Evolutionary conservation across 2,888 invertebrate species (phyloP), one percentile per base, ranked within the genome.

Genomic region (Liposcelis brunnea): DNA sequence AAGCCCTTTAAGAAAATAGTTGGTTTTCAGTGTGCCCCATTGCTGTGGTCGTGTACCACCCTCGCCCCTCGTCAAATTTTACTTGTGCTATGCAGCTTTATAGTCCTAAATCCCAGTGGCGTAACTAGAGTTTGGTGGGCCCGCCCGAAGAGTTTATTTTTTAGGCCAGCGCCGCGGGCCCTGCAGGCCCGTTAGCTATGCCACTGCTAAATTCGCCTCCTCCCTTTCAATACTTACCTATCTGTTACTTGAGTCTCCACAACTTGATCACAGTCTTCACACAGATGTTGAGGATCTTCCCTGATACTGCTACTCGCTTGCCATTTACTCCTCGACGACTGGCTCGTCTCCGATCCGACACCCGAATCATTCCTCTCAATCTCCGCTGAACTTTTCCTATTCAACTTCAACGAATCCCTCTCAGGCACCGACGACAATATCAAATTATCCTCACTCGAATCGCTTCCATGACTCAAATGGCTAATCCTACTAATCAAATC

Each of bases 321-420:
- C 72, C 72, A 51, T 63, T 75, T 65, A 60, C 80, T 83, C 55
- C 86, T 72, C 46, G 84, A 83, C 47, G 83, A 80, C 61, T 86
- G 86, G 60, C 85, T 85, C 6, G 89, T 89, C 62, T 90, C 90
- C 2, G 87, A 87, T 42, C 90, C 90, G 2, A 90, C 89, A 2
- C 90, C 91, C 14, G 89, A 90, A 61, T 89, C 90, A 57, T 89
- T 90, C 52, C 91, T 71, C 66, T 90, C 90, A 52, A 90, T 80
- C 61, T 89, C 87, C 2, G 77, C 74, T 7, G 72, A 61, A 47
- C 65, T 61, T 34, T 63, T 60, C 55, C 64, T 54, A 21, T 53
- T 51, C 48, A 53, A 49, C 16, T 35, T 19, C 21, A 44, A 32
- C 12, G 33, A 44, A 32, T 32, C 44, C 15, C 33, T 31, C 7